Conservation (phyloP, 2,113 vertebrate species). For the Rhodinocichla rosea region DNA sequence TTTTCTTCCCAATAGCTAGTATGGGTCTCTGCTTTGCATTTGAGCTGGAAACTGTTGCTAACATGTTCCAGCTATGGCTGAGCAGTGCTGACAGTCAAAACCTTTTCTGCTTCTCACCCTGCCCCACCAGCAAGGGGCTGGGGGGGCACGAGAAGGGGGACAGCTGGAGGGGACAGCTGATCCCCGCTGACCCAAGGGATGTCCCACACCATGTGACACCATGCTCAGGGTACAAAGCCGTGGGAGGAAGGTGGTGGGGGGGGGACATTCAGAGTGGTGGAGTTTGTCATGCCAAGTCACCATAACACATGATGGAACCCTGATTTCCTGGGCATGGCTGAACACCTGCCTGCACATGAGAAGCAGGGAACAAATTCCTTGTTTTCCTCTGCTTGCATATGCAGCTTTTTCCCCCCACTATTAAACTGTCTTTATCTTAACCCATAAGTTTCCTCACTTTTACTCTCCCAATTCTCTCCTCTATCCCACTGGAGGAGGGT, state of each 20-base stretch:
- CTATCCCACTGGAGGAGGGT: no score
- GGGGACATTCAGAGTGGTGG: fast-evolving
- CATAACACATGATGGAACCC: not conserved
- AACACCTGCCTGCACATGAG: not conserved
- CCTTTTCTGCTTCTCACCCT: not conserved
- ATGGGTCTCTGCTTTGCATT: not conserved
- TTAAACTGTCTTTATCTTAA: not conserved
- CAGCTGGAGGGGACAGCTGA: not conserved
- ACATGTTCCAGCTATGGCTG: not conserved
- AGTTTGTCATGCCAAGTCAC: not conserved
- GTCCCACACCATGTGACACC: not conserved
- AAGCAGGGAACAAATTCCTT: not conserved
- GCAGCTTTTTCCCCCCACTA: not conserved
- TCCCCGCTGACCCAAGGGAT: not conserved
- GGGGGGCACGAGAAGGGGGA: not conserved
- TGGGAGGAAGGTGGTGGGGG: not conserved
- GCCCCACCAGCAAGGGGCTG: fast-evolving
- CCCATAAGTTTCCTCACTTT: not conserved
- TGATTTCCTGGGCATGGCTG: not conserved
- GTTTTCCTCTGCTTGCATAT: not conserved
- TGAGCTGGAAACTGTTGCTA: not conserved
- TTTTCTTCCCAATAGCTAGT: not conserved
- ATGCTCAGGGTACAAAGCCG: not conserved
- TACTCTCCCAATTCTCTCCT: not conserved
- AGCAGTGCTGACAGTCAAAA: not conserved